Evolutionary conservation across 2,113 vertebrate genomes (phyloP).

Genomic region (Cololabis saira): DNA sequence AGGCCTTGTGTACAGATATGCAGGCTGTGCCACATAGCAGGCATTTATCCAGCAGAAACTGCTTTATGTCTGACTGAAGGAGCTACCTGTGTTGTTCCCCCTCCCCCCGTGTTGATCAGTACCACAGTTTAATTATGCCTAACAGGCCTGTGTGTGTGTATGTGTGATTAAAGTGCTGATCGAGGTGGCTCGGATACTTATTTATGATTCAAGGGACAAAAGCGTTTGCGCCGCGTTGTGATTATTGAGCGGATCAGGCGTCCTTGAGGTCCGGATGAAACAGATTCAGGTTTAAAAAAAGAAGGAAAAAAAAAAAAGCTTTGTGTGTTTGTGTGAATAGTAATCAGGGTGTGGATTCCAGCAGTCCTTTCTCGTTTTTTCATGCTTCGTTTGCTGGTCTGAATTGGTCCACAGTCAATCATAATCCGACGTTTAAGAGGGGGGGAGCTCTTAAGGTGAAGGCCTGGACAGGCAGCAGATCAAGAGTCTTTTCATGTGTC

Average conservation of each 20-base stretch:
- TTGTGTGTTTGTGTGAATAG: slow-evolving; percentile 34
- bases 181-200: slow-evolving; percentile 44
- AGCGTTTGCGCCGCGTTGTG: slow-evolving; percentile 50
- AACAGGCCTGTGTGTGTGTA: slow-evolving; percentile 18
- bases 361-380: slow-evolving; percentile 49
- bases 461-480: slow-evolving; percentile 39
- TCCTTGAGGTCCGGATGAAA: slow-evolving; percentile 59
- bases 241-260: slow-evolving; percentile 54
- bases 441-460: slow-evolving; percentile 47
- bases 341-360: slow-evolving; percentile 62
- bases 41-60: slow-evolving; percentile 58
- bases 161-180: slow-evolving; percentile 41
- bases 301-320: not conserved
- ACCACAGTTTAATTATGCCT: slow-evolving; percentile 31
- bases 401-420: slow-evolving; percentile 49
- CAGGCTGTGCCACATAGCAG: slow-evolving; percentile 62
- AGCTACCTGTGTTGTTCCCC: slow-evolving; percentile 4
- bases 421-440: slow-evolving; percentile 41
- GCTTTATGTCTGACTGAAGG: slow-evolving; percentile 49
- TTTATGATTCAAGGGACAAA: slow-evolving; percentile 67
- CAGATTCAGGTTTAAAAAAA: slow-evolving; percentile 41
- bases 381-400: slow-evolving; percentile 53
- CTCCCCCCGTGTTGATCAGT: not conserved
- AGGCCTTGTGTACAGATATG: slow-evolving; percentile 76
- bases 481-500: slow-evolving; percentile 50